Conservation (phyloP, 1,140 invertebrate genomes). For the Drosophila saltans region DNA sequence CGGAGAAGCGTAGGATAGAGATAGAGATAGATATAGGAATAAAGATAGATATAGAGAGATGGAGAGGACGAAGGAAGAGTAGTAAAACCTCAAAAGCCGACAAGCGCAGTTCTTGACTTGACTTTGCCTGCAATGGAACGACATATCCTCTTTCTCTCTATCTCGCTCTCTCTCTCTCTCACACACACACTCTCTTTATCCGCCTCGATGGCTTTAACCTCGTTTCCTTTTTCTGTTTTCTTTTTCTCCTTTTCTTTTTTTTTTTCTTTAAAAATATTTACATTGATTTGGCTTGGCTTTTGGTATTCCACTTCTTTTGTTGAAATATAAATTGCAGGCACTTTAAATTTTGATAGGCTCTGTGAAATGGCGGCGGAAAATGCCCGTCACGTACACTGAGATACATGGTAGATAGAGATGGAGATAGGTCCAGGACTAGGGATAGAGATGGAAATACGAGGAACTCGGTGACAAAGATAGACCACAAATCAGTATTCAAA, state of each 20-base stretch:
- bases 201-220: slow-evolving; percentile 50
- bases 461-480: slow-evolving; percentile 2
- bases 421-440: not conserved
- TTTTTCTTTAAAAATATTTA: slow-evolving; percentile 67
- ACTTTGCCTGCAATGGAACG: slow-evolving; percentile 32
- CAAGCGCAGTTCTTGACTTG: slow-evolving; percentile 64
- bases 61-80: slow-evolving; percentile 13
- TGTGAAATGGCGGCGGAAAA: slow-evolving; percentile 53
- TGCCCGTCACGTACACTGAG: slow-evolving; percentile 70
- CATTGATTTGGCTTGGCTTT: slow-evolving; percentile 65
- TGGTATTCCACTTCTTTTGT: slow-evolving; percentile 32
- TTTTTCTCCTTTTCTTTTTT: not conserved
- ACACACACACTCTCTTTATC: not conserved
- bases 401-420: not conserved
- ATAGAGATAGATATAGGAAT: slow-evolving; percentile 9
- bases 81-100: slow-evolving; percentile 48
- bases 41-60: not conserved
- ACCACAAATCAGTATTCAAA: slow-evolving; percentile 65
- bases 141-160: slow-evolving; percentile 6
- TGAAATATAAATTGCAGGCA: slow-evolving; percentile 77
- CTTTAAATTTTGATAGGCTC: slow-evolving; percentile 74
- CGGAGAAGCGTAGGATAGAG: not conserved
- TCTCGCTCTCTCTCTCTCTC: slow-evolving; percentile 36
- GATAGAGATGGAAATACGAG: not conserved
- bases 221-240: slow-evolving; percentile 5